phyloP scores from a whole-genome alignment of 2,113 vertebrate species.

The Xiphias gladius region DNA sequence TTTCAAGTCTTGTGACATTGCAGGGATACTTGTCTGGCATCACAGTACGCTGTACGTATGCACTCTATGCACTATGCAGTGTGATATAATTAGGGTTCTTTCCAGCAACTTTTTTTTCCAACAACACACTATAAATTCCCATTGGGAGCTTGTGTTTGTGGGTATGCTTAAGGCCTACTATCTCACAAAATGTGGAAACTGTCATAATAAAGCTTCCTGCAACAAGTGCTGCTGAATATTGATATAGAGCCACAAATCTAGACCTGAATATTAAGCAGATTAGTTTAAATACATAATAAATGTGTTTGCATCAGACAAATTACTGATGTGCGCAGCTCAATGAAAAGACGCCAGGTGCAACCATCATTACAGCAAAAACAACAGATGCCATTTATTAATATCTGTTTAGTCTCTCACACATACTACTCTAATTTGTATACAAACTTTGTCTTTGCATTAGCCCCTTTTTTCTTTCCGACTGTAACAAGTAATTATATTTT shows the following conservation, averaged over 20 bases:
- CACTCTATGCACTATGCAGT: conserved; percentile 11
- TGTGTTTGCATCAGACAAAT: conserved; percentile 34
- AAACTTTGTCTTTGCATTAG: not conserved
- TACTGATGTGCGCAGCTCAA: conserved; percentile 1
- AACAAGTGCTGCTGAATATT: not conserved
- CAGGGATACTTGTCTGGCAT: not conserved
- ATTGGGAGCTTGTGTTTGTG: not conserved
- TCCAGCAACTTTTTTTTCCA: not conserved
- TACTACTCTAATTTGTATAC: not conserved
- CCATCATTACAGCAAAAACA: conserved; percentile 1
- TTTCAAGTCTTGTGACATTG: not conserved
- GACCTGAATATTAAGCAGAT: conserved; percentile 13
- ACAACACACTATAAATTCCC: conserved; percentile 8
- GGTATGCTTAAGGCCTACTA: not conserved
- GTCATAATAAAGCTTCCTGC: conserved; percentile 2
- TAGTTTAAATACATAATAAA: conserved; percentile 20
- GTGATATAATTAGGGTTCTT: conserved; percentile 1
- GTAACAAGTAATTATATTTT: conserved; percentile 15
- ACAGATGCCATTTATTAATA: conserved; percentile 29
- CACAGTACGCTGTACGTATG: not conserved
- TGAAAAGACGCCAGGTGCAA: conserved; percentile 30
- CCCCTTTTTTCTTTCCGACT: not conserved
- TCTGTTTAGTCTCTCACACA: not conserved
- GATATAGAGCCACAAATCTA: conserved; percentile 5
- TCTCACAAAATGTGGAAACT: not conserved